phyloP scores from a whole-genome alignment of 1,140 invertebrate species.

The Zaprionus inermis region DNA sequence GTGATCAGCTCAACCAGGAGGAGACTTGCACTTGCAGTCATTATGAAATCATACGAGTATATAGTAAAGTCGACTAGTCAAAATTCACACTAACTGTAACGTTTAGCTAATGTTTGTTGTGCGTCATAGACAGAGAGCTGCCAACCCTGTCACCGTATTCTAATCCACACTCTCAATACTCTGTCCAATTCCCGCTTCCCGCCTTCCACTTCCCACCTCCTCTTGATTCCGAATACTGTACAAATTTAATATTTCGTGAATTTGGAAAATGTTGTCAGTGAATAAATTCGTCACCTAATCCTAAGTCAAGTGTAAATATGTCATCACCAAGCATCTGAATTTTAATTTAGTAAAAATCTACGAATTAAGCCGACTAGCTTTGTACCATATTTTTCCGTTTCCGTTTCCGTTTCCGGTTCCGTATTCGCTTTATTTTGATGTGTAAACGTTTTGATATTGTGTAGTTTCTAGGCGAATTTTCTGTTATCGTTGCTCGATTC shows the following conservation, averaged over 20 bases:
- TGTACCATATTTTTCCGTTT: not conserved
- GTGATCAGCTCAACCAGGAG: slow-evolving; percentile 30
- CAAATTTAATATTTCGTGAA: slow-evolving; percentile 41
- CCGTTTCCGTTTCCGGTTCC: slow-evolving; percentile 32
- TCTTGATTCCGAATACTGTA: slow-evolving; percentile 50
- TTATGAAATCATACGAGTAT: slow-evolving; percentile 18
- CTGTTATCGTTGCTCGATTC: slow-evolving; percentile 49
- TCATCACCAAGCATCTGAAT: slow-evolving; percentile 51
- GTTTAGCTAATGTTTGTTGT: slow-evolving; percentile 50
- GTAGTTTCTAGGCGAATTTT: slow-evolving; percentile 56
- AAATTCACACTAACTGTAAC: slow-evolving; percentile 39
- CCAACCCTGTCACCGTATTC: not conserved
- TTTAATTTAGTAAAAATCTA: slow-evolving; percentile 21
- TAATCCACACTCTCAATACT: not conserved
- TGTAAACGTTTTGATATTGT: slow-evolving; percentile 46
- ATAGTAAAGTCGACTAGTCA: slow-evolving; percentile 53
- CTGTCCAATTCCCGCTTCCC: not conserved
- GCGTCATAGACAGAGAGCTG: slow-evolving; percentile 34
- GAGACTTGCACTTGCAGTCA: slow-evolving; percentile 19
- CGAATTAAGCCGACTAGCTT: slow-evolving; percentile 11
- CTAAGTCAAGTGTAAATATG: slow-evolving; percentile 75
- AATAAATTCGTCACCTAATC: slow-evolving; percentile 36
- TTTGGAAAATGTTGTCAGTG: slow-evolving; percentile 29
- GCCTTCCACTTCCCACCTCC: not conserved
- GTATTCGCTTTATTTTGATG: slow-evolving; percentile 1